Evolutionary conservation across 2,888 invertebrate species (phyloP), one percentile per base, ranked within the genome.

Genomic region (Xanthorhoe designata): DNA sequence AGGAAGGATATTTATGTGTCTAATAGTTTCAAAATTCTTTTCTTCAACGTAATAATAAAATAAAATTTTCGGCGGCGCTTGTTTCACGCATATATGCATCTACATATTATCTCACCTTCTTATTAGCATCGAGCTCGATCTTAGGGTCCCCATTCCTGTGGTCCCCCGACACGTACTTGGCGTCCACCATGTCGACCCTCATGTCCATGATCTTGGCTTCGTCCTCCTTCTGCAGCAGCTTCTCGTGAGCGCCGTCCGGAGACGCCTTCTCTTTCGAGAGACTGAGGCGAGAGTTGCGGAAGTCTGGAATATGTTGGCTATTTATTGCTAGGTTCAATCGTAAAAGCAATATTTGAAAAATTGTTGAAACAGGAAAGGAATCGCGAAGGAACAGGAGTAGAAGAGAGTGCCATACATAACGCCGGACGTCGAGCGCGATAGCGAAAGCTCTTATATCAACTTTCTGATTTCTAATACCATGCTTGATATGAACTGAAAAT

Each of bases 121-220:
- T 94, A 49, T 94, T 90, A 60, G 94, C 94, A 76, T 96, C 96
- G 61, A 98, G 96, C 81, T 97, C 97, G 69, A 98, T 96, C 90
- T 97, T 98, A 0, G 98, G 97, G 86, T 98, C 98, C 1, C 98
- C 98, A 94, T 98, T 98, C 83, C 96, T 95, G 71, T 96, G 95
- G 82, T 95, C 95, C 0, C 95, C 96, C 13, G 96, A 94, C 56
- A 96, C 95, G 76, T 96, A 97, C 88, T 97, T 97, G 1, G 97
- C 96, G 91, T 97, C 95, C 0, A 95, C 94, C 84, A 94, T 92
- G 79, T 94, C 94, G 32, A 95, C 94, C 60, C 94, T 94, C 38
- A 94, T 94, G 45, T 95, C 94, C 61, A 94, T 94, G 64, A 94
- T 92, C 83, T 94, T 92, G 47, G 95, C 94, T 77, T 94, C 94